Conservation (phyloP, 2,113 vertebrate genomes). For the Dipodomys spectabilis region DNA sequence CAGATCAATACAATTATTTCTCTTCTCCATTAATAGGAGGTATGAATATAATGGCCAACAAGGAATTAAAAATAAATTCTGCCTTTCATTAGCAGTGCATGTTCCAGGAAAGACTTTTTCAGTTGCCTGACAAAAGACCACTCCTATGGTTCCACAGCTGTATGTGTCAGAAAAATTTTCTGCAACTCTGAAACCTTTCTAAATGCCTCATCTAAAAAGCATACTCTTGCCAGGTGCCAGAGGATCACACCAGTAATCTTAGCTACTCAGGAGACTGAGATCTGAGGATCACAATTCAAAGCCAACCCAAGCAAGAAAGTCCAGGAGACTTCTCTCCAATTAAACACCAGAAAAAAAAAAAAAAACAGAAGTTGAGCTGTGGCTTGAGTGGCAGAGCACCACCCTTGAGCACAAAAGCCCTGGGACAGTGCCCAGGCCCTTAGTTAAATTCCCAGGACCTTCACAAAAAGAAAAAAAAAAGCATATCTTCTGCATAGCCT, state of each 20-base stretch:
- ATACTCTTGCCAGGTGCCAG: background rate
- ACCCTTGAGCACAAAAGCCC: too few relatives aligned
- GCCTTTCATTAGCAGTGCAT: constrained; percentile 33
- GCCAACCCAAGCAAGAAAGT: too few relatives aligned
- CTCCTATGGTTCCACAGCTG: constrained; percentile 21
- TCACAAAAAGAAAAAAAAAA: background rate
- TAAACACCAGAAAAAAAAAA: too few relatives aligned
- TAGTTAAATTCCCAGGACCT: too few relatives aligned
- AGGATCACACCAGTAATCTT: too few relatives aligned
- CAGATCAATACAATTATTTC: constrained; percentile 59
- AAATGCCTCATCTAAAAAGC: background rate
- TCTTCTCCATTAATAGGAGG: constrained; percentile 51
- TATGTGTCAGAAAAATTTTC: constrained; percentile 10
- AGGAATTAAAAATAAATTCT: background rate
- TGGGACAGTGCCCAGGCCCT: too few relatives aligned
- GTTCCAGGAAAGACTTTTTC: constrained; percentile 52
- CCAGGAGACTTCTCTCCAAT: too few relatives aligned
- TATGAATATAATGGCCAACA: constrained; percentile 52
- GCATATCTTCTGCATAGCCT: background rate
- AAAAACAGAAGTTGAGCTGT: too few relatives aligned
- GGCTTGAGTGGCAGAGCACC: too few relatives aligned
- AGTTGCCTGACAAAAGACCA: constrained; percentile 46
- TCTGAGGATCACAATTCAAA: too few relatives aligned
- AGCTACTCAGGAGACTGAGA: too few relatives aligned
- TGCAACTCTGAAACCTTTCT: constrained; percentile 38